Evolutionary conservation across 1,140 invertebrate genomes (phyloP).

Genomic region (Centruroides sculpturatus): DNA sequence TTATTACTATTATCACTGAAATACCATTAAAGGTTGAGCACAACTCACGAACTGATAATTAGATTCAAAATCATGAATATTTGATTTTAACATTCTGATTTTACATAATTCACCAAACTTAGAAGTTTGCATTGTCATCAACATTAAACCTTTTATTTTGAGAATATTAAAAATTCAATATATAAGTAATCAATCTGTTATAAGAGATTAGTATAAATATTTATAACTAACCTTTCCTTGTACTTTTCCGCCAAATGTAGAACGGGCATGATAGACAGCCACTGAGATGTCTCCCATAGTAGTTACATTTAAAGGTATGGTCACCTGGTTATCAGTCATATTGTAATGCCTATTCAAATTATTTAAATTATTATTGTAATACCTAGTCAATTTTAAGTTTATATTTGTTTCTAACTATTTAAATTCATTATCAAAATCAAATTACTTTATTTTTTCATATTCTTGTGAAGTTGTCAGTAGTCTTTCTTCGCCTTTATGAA

Average conservation of each 20-base stretch:
- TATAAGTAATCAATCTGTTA: neutral
- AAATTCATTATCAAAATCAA: neutral
- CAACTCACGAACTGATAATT: no score
- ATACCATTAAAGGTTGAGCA: no score
- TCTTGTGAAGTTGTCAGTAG: constrained; percentile 67
- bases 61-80: no score
- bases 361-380: neutral
- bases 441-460: constrained; percentile 51
- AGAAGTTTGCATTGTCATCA: no score
- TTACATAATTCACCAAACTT: no score
- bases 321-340: constrained; percentile 56
- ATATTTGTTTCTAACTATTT: neutral
- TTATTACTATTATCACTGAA: no score
- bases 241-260: constrained; percentile 61
- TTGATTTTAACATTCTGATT: no score
- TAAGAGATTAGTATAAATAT: neutral
- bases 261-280: constrained; percentile 65
- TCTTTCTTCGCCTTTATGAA: constrained; percentile 74
- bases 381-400: neutral
- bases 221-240: constrained; percentile 45
- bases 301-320: constrained; percentile 34
- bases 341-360: constrained; percentile 43
- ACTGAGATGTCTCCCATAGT: constrained; percentile 73
- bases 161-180: neutral
- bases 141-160: no score